These are phyloP conservation scores for Ectobius pallidus DNA, from an alignment of 2,888 invertebrate species.

Conservation along the genomic window DNA sequence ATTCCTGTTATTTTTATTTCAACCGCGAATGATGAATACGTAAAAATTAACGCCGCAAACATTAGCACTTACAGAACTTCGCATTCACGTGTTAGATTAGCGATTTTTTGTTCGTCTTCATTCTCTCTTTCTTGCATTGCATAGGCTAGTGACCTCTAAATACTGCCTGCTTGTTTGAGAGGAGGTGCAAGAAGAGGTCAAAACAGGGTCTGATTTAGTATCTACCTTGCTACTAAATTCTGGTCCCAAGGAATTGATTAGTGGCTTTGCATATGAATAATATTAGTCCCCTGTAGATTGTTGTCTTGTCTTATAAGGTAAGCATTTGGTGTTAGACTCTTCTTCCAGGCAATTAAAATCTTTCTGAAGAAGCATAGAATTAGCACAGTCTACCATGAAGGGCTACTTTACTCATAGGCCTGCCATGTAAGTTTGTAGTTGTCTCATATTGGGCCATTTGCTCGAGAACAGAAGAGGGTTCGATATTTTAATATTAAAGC, in stretches of 20 bases:
- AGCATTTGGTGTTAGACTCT: not conserved
- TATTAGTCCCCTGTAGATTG: not conserved
- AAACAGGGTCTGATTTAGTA: not conserved
- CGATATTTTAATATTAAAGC: too few relatives aligned
- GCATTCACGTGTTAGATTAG: not conserved
- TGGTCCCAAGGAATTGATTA: not conserved
- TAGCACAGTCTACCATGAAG: not conserved
- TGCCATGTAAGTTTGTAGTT: too few relatives aligned
- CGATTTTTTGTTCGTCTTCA: not conserved
- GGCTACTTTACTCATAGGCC: too few relatives aligned
- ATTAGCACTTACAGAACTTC: too few relatives aligned
- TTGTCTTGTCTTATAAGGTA: slow-evolving; percentile 11
- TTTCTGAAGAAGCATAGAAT: not conserved
- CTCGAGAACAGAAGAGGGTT: too few relatives aligned
- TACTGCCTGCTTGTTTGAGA: not conserved
- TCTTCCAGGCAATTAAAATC: not conserved
- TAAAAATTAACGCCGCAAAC: too few relatives aligned
- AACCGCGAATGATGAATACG: too few relatives aligned
- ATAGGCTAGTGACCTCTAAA: not conserved
- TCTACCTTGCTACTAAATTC: not conserved
- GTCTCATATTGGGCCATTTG: too few relatives aligned
- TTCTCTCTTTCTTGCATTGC: too few relatives aligned
- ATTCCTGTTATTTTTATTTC: too few relatives aligned
- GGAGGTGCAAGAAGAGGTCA: not conserved
- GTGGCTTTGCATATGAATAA: not conserved